Evolutionary conservation across 2,113 vertebrate genomes (phyloP), one percentile per base, ranked within the genome.

Genomic region (Crotalus tigris): DNA sequence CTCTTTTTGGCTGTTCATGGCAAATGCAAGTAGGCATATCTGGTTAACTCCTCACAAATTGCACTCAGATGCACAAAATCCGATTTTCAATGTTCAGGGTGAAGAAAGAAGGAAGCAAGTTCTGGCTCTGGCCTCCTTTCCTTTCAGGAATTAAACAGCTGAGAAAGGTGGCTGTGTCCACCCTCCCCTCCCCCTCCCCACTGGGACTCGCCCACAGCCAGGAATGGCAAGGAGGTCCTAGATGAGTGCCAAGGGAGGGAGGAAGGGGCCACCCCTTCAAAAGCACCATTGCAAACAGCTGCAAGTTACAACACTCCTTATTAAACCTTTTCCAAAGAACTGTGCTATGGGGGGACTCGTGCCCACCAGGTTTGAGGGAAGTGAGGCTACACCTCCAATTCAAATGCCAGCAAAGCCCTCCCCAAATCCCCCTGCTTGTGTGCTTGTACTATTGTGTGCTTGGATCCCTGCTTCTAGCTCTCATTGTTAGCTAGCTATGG

Each of bases 1-100:
- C 29, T 5, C 39, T 10, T 46, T 26, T 6, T 5, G n/a, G 13
- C 58, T 26, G 49, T 1, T 33, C 0, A 0, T 11, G 33, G 21
- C 9, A 11, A 81, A 69, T n/a, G 46, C 44, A 5, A 23, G 9
- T 1, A 51, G 1, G 11, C 4, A 0, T 8, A 15, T 39, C 33
- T 46, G 9, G 11, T 58, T 59, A 2, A 21, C 33, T 19, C 21
- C 44, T 3, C 61, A 3, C 15, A 69, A 39, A 53, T 51, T 12
- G 26, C 8, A 5, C 26, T 33, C 0, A 1, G 69, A 23, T 10
- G 9, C 3, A 59, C 44, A 44, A 21, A 12, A n/a, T 21, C 89
- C 46, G 39, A 24, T 2, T 24, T 24, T 15, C 59, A 44, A 6
- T 3, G 19, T 88, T 10, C 10, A 5, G 5, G 46, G 24, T 44